Evolutionary conservation across 2,797 vertebrate genomes (phyloP).

Genomic region (Spatula clypeata): DNA sequence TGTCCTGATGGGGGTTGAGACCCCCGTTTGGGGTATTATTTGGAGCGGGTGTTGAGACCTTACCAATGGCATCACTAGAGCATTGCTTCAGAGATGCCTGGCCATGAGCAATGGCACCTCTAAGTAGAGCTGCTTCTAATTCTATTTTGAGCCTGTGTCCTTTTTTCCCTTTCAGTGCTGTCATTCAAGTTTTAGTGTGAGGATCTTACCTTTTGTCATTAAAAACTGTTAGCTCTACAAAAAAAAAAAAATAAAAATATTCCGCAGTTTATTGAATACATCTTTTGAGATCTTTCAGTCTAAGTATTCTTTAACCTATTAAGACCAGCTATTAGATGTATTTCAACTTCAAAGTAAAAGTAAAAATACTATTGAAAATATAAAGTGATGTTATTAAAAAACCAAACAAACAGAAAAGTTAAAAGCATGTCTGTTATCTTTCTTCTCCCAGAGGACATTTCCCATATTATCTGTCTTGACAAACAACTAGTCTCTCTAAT

Average conservation of each 20-base stretch:
- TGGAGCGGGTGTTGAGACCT: background rate
- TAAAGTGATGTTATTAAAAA: background rate
- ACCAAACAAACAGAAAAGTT: background rate
- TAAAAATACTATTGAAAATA: background rate
- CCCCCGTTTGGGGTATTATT: background rate
- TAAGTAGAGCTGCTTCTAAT: background rate
- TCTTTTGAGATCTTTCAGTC: background rate
- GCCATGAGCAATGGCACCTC: fast-evolving
- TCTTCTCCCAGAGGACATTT: slow-evolving; percentile 39
- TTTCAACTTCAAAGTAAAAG: background rate
- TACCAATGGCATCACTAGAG: background rate
- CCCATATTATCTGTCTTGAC: slow-evolving; percentile 40
- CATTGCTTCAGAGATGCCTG: background rate
- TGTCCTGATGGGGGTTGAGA: background rate
- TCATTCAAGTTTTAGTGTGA: background rate
- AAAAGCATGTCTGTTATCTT: background rate
- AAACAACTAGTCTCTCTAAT: slow-evolving; percentile 43
- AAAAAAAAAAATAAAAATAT: background rate
- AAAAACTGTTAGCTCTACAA: background rate
- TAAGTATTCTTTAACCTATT: background rate
- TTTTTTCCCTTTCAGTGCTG: background rate
- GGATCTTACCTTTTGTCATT: fast-evolving
- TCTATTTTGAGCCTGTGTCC: background rate
- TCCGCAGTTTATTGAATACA: background rate
- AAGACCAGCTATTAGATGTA: background rate